Evolutionary conservation across 1,140 invertebrate species (phyloP).

Genomic region (Cydia pomonella): DNA sequence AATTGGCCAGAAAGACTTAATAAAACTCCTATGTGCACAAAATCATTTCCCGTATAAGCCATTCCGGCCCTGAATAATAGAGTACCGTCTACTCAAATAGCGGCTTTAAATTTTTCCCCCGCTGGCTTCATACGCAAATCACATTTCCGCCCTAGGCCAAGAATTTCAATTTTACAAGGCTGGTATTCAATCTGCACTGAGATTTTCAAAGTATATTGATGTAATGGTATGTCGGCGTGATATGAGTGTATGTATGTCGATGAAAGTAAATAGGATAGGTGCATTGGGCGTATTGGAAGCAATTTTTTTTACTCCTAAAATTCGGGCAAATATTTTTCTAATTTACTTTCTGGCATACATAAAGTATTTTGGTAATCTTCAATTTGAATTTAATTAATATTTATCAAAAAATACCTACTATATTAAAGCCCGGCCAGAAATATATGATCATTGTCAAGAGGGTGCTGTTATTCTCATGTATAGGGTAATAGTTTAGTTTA

Average conservation of each 20-base stretch:
- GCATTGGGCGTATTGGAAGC: too few relatives aligned
- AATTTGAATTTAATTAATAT: too few relatives aligned
- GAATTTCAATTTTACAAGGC: conserved; percentile 21
- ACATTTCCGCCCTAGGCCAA: not conserved
- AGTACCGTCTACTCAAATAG: not conserved
- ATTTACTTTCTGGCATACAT: too few relatives aligned
- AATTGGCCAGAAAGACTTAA: not conserved
- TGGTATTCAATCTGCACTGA: not conserved
- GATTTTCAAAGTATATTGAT: conserved; percentile 13
- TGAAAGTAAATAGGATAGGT: not conserved
- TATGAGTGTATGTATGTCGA: not conserved
- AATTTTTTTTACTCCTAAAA: too few relatives aligned
- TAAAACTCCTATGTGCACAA: not conserved
- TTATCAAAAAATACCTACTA: too few relatives aligned
- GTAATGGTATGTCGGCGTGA: conserved; percentile 9
- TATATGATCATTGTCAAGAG: too few relatives aligned
- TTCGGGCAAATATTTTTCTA: too few relatives aligned
- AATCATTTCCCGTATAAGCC: not conserved
- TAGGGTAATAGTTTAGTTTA: too few relatives aligned
- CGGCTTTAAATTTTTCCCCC: not conserved
- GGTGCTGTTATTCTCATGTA: too few relatives aligned
- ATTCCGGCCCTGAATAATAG: not conserved
- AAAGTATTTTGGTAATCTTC: too few relatives aligned
- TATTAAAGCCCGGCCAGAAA: too few relatives aligned
- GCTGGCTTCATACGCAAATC: conserved; percentile 9